These are phyloP conservation scores for Cantharis lateralis DNA, from an alignment of 2,888 invertebrate species.

Conservation along the genomic window DNA sequence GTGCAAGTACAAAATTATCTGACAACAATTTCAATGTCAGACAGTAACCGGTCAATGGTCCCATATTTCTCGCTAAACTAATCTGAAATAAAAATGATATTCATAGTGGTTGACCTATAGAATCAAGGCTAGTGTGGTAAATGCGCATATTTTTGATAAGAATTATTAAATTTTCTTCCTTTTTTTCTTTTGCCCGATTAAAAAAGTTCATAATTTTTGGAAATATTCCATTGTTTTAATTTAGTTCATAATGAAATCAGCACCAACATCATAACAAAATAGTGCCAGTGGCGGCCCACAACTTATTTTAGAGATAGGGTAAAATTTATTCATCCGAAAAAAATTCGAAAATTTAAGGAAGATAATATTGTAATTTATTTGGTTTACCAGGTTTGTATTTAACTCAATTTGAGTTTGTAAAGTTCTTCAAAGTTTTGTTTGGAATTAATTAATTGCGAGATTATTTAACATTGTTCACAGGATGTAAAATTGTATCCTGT, in stretches of 20 bases:
- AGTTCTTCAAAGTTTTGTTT: background rate
- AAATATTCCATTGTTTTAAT: background rate
- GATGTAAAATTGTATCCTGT: no score
- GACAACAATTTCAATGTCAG: slow-evolving; percentile 48
- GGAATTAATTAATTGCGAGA: background rate
- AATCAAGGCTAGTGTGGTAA: slow-evolving; percentile 25
- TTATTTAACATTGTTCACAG: no score
- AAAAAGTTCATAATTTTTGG: background rate
- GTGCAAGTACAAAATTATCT: slow-evolving; percentile 36
- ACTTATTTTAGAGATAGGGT: background rate
- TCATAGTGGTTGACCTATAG: slow-evolving; percentile 28
- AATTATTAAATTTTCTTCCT: background rate
- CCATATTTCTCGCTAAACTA: slow-evolving; percentile 24
- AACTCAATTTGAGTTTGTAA: background rate
- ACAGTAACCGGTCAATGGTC: slow-evolving; percentile 43
- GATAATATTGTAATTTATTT: no score
- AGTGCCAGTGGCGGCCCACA: background rate
- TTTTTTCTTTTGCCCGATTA: background rate
- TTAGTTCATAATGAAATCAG: background rate
- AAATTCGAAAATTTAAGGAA: no score
- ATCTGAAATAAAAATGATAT: slow-evolving; percentile 26
- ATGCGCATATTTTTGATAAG: slow-evolving; percentile 10
- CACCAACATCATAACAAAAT: background rate
- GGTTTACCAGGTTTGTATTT: no score
- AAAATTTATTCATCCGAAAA: no score